A percentile compares a stretch with the other conserved stretches of the same genome.
Conservation (phyloP, 1,140 invertebrate species). For the Drosophila simulans region DNA sequence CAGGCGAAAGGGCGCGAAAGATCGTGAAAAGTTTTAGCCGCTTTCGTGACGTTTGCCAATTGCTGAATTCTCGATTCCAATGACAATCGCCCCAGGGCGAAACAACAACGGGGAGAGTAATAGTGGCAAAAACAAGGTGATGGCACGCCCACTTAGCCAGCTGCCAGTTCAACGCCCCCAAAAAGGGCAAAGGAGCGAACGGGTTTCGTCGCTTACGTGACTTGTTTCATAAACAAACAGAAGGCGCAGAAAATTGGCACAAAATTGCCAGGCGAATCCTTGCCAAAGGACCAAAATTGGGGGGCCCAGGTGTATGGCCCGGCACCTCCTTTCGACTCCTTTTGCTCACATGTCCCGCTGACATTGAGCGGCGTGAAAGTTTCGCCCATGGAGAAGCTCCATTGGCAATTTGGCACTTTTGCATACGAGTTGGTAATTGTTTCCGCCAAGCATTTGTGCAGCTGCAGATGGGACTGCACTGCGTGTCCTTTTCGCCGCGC, state of each 20-base stretch:
- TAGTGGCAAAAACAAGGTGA: slow-evolving; percentile 44
- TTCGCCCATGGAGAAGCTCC: slow-evolving; percentile 30
- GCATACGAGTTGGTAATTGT: slow-evolving; percentile 80
- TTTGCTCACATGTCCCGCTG: slow-evolving; percentile 39
- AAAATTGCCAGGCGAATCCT: slow-evolving; percentile 73
- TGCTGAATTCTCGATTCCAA: slow-evolving; percentile 79
- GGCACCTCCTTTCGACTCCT: neutral
- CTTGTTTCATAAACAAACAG: slow-evolving; percentile 82
- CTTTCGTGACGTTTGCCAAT: slow-evolving; percentile 78
- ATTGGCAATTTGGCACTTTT: slow-evolving; percentile 71
- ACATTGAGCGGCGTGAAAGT: slow-evolving; percentile 63
- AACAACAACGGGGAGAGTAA: slow-evolving; percentile 12
- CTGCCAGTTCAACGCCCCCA: slow-evolving; percentile 72
- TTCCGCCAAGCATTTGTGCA: slow-evolving; percentile 67
- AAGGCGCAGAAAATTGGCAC: slow-evolving; percentile 72
- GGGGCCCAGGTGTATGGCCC: slow-evolving; percentile 9
- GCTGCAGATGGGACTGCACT: slow-evolving; percentile 33
- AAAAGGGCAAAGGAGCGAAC: slow-evolving; percentile 44
- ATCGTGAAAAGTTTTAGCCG: slow-evolving; percentile 58
- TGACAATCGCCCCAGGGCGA: slow-evolving; percentile 61
- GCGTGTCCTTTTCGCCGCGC: slow-evolving; percentile 34
- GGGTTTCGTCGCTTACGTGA: slow-evolving; percentile 69
- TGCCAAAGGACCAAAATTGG: slow-evolving; percentile 20
- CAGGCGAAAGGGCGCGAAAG: slow-evolving; percentile 30
- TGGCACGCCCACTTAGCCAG: slow-evolving; percentile 73